Base-by-base conservation (phyloP, 1,140 invertebrate genomes). In the Parasteatoda tepidariorum region DNA sequence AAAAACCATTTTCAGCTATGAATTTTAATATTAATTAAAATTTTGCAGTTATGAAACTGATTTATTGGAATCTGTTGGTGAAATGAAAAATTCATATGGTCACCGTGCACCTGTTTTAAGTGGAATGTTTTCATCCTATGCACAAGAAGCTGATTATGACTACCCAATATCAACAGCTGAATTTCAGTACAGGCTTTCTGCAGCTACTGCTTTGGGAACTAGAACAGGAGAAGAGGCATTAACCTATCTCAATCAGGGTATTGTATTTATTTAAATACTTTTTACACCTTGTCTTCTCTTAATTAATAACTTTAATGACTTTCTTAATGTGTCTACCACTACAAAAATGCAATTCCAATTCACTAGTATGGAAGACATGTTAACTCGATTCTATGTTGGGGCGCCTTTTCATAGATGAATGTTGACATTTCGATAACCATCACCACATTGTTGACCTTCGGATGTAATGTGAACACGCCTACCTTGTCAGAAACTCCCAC, bases 181-280 rank as follows among this genome's bases (percentile, higher is more conserved):
- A 85, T 98, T 98, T 89, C 96, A 98, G 88, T 98, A 98, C 88
- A 94, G 98, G 59, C 90, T 99, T 85, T 95, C 95, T 11, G 97
- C 97, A 28, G 95, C 97, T 3, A 98, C 97, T 0, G 98, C 96
- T 1, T 96, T 98, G 87, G 97, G 97, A 15, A 97, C 95, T 0
- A 98, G 98, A 89, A 92, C 96, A 76, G 97, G 96, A 89, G 97
- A 98, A 89, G 97, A 98, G 88, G 97, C 96, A 0, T 90, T 98
- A 18, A 98, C 97, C 0, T 99, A 98, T 89, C 90, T 99, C 15
- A 98, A 98, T 90, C 97, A 98, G 90, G 96, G 89, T 89, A 75
- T n/a, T 11, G 34, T 41, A n/a, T n/a, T n/a, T n/a, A n/a, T 2
- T 3, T 61, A 28, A 24, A 61, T 61, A 7, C 2, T 15, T 61